phyloP scores from a whole-genome alignment of 2,888 invertebrate species.

The Rhingia rostrata region DNA sequence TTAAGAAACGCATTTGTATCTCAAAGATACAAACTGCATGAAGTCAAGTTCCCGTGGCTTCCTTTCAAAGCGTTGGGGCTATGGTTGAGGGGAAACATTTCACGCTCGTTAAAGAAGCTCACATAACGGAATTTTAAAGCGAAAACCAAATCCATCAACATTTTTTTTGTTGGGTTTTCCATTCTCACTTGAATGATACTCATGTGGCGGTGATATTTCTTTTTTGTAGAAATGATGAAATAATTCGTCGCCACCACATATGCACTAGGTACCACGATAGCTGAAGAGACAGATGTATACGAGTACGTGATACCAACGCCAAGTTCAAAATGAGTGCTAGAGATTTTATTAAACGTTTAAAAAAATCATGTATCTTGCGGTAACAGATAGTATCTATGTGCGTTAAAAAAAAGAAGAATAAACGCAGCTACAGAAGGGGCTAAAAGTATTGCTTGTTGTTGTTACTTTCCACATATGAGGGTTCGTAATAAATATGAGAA shows the following conservation, averaged over 20 bases:
- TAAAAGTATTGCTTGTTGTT: no score
- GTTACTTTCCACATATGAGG: no score
- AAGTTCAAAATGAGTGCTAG: constrained; percentile 39
- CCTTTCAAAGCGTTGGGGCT: no score
- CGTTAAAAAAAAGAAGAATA: no score
- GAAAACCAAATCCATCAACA: not conserved
- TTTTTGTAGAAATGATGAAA: constrained; percentile 7
- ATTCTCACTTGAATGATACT: not conserved
- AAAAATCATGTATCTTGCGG: not conserved
- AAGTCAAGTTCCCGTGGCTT: constrained; percentile 5
- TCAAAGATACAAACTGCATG: constrained; percentile 1
- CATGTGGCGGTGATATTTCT: not conserved
- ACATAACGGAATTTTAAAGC: constrained; percentile 6
- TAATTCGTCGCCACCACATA: not conserved
- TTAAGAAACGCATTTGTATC: constrained; percentile 24
- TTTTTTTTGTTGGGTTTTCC: not conserved
- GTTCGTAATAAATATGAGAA: no score
- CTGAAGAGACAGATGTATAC: constrained; percentile 9
- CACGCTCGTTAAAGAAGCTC: constrained; percentile 13
- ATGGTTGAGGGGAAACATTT: constrained; percentile 17
- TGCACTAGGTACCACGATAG: constrained; percentile 2
- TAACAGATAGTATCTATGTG: no score
- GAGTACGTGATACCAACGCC: constrained; percentile 54
- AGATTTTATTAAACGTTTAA: constrained; percentile 38
- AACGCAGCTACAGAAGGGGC: no score